Evolutionary conservation across 2,888 invertebrate species (phyloP).

Genomic region (Tachina grossa): DNA sequence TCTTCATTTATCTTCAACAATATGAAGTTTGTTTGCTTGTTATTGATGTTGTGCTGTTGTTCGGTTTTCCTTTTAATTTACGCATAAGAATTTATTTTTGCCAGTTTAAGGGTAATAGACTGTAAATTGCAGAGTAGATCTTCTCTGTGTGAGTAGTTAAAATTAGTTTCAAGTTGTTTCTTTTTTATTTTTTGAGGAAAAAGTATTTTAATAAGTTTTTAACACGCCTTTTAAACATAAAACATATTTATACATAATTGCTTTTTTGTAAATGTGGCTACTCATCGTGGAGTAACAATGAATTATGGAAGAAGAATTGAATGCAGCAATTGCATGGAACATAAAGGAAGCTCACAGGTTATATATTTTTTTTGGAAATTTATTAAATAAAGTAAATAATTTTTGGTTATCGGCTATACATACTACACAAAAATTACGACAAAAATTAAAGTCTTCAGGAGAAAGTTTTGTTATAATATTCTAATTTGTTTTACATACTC

Average conservation of each 20-base stretch:
- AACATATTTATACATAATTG: conserved; percentile 58
- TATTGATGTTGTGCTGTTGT: not conserved
- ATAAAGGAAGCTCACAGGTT: conserved; percentile 2
- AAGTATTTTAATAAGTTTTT: conserved; percentile 61
- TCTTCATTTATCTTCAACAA: conserved; percentile 25
- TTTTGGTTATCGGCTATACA: too few species aligned
- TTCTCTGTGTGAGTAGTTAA: conserved; percentile 15
- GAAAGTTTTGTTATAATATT: too few species aligned
- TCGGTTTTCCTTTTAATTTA: conserved; percentile 55
- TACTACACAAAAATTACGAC: too few species aligned
- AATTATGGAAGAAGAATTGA: not conserved
- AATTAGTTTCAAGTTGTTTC: conserved; percentile 54
- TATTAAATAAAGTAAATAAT: too few species aligned
- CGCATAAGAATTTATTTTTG: conserved; percentile 45
- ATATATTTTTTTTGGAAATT: not conserved
- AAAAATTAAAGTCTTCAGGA: too few species aligned
- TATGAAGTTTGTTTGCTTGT: not conserved
- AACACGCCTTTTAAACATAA: conserved; percentile 68
- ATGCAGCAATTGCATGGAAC: not conserved
- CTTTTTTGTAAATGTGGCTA: conserved; percentile 13
- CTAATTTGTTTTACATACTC: too few species aligned
- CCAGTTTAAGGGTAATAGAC: conserved; percentile 50
- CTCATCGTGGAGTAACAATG: not conserved
- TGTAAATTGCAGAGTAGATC: conserved; percentile 53
- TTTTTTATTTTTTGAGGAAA: not conserved